These are phyloP conservation scores for Sinelater perroti DNA, from an alignment of 2,888 invertebrate genomes.

Conservation along the genomic window DNA sequence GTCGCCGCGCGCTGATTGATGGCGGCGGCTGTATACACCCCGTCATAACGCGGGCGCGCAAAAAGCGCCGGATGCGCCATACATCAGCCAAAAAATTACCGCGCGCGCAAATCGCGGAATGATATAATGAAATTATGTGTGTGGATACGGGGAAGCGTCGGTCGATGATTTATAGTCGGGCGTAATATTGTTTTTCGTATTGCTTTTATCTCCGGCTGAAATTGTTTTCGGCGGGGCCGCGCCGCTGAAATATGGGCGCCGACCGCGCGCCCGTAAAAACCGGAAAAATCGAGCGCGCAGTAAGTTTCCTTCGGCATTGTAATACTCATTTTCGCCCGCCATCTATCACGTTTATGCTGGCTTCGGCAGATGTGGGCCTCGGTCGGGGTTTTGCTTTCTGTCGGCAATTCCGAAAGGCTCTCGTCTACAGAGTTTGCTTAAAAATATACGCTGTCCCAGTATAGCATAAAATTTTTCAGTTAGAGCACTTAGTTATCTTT, in stretches of 20 bases:
- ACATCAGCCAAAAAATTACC: slow-evolving; percentile 30
- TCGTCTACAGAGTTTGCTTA: too few species aligned
- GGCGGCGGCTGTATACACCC: slow-evolving; percentile 9
- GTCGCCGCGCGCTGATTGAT: slow-evolving; percentile 20
- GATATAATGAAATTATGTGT: slow-evolving; percentile 35
- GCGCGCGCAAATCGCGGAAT: slow-evolving; percentile 33
- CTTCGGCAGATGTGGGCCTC: too few species aligned
- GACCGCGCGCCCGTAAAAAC: too few species aligned
- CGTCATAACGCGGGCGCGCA: slow-evolving; percentile 20
- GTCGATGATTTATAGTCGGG: slow-evolving; percentile 31
- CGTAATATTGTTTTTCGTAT: slow-evolving; percentile 32
- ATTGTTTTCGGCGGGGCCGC: slow-evolving; percentile 24
- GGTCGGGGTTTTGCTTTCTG: too few species aligned
- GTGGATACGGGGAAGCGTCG: slow-evolving; percentile 31
- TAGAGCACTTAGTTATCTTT: too few species aligned
- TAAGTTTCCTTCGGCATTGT: neutral
- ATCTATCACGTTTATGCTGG: too few species aligned
- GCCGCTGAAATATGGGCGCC: slow-evolving; percentile 10
- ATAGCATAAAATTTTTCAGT: too few species aligned
- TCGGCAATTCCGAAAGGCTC: too few species aligned
- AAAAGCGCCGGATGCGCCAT: slow-evolving; percentile 24
- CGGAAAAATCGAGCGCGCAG: slow-evolving; percentile 16
- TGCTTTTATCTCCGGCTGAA: slow-evolving; percentile 26
- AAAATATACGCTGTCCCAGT: too few species aligned
- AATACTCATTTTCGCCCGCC: too few species aligned